Conservation (phyloP, 1,140 invertebrate species). For the Drosophila suzukii region DNA sequence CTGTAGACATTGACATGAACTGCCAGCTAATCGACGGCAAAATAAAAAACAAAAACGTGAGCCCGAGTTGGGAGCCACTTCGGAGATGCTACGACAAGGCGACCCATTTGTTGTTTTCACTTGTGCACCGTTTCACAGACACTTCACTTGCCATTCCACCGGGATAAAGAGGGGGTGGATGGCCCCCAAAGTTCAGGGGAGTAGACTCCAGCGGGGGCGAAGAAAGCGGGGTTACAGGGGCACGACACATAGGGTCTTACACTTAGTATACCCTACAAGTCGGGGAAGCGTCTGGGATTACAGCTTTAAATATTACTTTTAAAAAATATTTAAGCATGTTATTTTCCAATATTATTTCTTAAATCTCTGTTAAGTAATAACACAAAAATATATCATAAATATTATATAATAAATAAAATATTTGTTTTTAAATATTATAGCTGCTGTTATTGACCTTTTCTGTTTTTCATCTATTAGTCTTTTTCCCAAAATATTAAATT, state of each 20-base stretch:
- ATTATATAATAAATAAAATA: no score
- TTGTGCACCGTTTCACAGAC: conserved; percentile 78
- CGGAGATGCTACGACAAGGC: conserved; percentile 60
- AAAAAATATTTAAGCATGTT: neutral
- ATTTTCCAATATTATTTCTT: no score
- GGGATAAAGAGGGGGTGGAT: neutral
- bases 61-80: conserved; percentile 32
- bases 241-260: conserved; percentile 25
- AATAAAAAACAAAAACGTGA: conserved; percentile 53
- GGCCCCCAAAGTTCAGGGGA: neutral
- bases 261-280: conserved; percentile 11
- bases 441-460: no score
- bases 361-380: no score
- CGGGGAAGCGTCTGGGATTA: neutral
- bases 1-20: conserved; percentile 66
- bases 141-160: conserved; percentile 53
- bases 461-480: no score
- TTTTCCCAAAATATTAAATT: no score
- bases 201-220: conserved; percentile 4
- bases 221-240: conserved; percentile 2
- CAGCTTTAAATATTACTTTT: neutral
- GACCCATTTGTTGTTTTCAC: conserved; percentile 82
- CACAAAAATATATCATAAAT: no score
- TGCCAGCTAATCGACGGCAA: conserved; percentile 74
- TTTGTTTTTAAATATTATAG: no score